Conservation (phyloP, 2,797 vertebrate species). For the Peromyscus aztecus region DNA sequence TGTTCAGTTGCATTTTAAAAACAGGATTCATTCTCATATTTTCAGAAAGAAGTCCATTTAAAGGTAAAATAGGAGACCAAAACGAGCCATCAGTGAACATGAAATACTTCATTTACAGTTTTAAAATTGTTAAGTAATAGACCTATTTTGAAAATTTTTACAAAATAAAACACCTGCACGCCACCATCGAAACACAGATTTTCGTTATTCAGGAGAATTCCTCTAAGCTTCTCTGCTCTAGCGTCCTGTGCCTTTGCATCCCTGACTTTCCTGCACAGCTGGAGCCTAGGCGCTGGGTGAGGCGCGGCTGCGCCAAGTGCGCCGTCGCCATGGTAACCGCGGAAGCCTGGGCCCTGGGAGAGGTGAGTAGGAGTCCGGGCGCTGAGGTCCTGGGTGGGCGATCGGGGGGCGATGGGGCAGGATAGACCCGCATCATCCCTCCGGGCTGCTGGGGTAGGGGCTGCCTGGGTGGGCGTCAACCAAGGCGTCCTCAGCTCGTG, state of each 20-base stretch:
- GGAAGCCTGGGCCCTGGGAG: background rate
- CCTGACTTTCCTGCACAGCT: constrained; percentile 40
- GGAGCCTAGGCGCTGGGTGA: constrained; percentile 47
- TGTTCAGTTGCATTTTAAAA: background rate
- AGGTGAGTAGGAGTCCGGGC: constrained; percentile 86
- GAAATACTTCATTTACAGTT: background rate
- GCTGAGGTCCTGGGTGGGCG: constrained; percentile 38
- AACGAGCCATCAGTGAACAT: background rate
- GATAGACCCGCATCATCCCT: rapidly evolving
- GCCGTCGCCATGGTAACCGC: constrained; percentile 68
- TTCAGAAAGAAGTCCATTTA: background rate
- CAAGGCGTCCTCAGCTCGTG: background rate
- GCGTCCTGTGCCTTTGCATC: rapidly evolving
- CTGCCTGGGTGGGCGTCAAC: background rate
- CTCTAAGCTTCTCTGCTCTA: rapidly evolving
- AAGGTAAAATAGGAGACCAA: background rate
- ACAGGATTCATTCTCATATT: background rate
- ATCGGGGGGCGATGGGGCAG: too few species aligned
- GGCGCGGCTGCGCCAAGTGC: background rate
- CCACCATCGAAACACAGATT: background rate
- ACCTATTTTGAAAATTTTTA: background rate
- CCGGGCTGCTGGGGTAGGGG: background rate
- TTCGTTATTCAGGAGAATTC: rapidly evolving
- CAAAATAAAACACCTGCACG: background rate
- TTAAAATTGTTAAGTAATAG: background rate